Conservation (phyloP, 2,797 vertebrate genomes). For the Hylomyscus alleni region DNA sequence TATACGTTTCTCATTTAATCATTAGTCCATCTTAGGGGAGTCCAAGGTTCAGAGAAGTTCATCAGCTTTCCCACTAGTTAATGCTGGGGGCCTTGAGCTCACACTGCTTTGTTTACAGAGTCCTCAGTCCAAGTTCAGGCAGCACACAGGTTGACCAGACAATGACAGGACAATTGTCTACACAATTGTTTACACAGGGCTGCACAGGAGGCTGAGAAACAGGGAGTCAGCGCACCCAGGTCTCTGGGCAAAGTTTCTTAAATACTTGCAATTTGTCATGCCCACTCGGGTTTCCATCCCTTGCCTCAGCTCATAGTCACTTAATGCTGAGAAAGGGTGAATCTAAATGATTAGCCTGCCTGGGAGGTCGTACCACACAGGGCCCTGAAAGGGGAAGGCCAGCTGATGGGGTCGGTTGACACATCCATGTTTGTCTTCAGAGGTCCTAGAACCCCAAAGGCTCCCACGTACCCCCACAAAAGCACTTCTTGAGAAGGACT, state of each 20-base stretch:
- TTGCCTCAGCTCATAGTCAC: not conserved
- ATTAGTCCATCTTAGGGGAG: not conserved
- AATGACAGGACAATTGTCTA: not conserved
- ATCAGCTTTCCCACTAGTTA: not conserved
- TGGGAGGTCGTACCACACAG: not conserved
- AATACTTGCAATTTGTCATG: not conserved
- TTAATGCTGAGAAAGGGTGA: not conserved
- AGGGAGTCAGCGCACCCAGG: too few species aligned
- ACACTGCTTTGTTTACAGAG: not conserved
- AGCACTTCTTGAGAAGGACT: not conserved
- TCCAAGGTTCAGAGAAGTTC: not conserved
- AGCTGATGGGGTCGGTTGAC: not conserved
- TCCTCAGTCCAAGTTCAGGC: not conserved
- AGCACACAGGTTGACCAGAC: not conserved
- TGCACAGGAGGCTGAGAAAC: not conserved
- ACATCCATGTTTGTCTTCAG: not conserved
- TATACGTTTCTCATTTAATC: conserved; percentile 6
- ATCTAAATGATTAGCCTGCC: not conserved
- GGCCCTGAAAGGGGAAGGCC: not conserved
- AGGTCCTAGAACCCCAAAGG: not conserved
- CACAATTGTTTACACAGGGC: not conserved
- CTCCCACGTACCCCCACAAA: not conserved
- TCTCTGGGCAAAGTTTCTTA: not conserved
- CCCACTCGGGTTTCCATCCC: not conserved
- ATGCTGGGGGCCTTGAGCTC: not conserved